Base-by-base conservation (phyloP, 2,113 vertebrate genomes). In the Gallinago media region DNA sequence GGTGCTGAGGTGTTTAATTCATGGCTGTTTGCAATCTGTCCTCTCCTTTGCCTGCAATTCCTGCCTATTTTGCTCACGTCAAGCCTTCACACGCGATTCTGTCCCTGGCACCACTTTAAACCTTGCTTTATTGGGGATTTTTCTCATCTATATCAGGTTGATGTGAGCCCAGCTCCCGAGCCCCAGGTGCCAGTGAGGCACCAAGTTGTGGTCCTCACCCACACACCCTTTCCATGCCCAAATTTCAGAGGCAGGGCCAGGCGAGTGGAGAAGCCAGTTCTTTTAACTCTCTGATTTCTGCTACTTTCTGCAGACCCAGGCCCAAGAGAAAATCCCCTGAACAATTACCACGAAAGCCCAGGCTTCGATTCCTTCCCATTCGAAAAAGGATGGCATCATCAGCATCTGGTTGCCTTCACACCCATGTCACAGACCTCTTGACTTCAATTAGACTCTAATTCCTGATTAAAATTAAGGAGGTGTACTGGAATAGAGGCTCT, bases 371-470 rank as follows among this genome's bases (percentile, higher is more conserved):
- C 67, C 42, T 90, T 46, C 58, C 18, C 31, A n/a, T 47, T 83
- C 0, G 0, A 85, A 83, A 88, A 96, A 80, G 29, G 79, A n/a
- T n/a, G n/a, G n/a, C n/a, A n/a, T 70, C 72, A 71, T 83, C 82
- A 88, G 78, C 82, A 68, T 94, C 80, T 75, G 78, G 67, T 85
- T 95, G 80, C 85, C 88, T 95, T 92, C 82, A 84, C 23, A 25
- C 47, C 84, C 63, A 58, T 83, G 92, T 85, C 86, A 59, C 88
- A 92, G 82, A 95, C 32, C 56, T 61, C 47, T 83, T 83, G 82
- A 83, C 88, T 96, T 95, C 90, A 82, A 88, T 85, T 92, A 96
- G 50, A 63, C 78, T 92, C 88, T 94, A 95, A 92, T 92, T 92
- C 82, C 61, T 90, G 93, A 93, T 85, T 86, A 86, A 93, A 93